phyloP scores from a whole-genome alignment of 2,888 invertebrate species.

The Gasteruption jaculator region DNA sequence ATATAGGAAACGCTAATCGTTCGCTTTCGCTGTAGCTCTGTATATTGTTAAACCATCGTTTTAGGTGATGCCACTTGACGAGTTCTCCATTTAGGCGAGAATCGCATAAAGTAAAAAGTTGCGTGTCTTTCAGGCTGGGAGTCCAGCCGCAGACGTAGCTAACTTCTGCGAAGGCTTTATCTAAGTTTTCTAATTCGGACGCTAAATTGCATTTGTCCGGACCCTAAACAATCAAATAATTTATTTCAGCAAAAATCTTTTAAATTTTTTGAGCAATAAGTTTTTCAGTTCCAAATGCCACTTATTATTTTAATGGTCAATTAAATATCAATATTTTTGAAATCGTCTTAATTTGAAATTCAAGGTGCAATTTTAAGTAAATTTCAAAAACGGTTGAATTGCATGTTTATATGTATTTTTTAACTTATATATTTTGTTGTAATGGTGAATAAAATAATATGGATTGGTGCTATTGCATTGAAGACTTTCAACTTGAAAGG shows the following conservation, averaged over 20 bases:
- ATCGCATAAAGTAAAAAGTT: constrained; percentile 45
- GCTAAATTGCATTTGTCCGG: constrained; percentile 22
- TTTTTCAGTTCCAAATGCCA: too few relatives aligned
- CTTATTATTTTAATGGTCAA: too few relatives aligned
- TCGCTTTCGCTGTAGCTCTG: constrained; percentile 58
- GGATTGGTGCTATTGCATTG: too few relatives aligned
- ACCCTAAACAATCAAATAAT: constrained; percentile 14
- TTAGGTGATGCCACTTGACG: constrained; percentile 53
- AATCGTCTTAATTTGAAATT: too few relatives aligned
- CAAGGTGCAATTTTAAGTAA: too few relatives aligned
- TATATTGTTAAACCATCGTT: constrained; percentile 62
- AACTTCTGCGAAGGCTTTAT: constrained; percentile 54
- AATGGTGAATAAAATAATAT: too few relatives aligned
- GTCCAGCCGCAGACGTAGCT: constrained; percentile 60
- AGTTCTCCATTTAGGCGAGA: constrained; percentile 40
- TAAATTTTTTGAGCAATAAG: too few relatives aligned
- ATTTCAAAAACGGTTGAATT: too few relatives aligned
- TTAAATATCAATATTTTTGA: too few relatives aligned
- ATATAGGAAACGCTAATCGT: constrained; percentile 50
- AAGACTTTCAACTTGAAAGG: too few relatives aligned
- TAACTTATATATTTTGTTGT: too few relatives aligned
- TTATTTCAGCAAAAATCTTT: not conserved
- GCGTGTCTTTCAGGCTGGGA: constrained; percentile 56
- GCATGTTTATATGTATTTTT: too few relatives aligned
- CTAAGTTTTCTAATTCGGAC: constrained; percentile 33